These are phyloP conservation scores for Troides helena DNA, from an alignment of 2,888 invertebrate species.

Conservation along the genomic window DNA sequence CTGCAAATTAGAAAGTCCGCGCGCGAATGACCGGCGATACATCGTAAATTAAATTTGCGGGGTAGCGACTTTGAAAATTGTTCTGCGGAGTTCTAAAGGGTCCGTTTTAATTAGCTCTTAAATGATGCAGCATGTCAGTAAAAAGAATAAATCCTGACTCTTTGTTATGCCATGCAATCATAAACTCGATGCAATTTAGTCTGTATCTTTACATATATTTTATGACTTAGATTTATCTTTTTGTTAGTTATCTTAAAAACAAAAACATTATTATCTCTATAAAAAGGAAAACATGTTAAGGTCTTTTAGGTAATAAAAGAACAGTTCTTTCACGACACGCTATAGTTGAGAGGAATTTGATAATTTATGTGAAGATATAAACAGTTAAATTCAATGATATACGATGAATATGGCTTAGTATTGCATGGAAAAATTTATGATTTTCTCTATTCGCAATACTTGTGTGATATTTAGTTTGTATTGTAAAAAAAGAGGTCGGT, in stretches of 20 bases:
- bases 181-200: constrained; percentile 8
- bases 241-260: constrained; percentile 21
- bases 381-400: constrained; percentile 5
- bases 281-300: constrained; percentile 25
- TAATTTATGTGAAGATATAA: constrained; percentile 16
- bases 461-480: not conserved
- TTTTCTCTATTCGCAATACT: no score
- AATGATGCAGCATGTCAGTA: constrained; percentile 70
- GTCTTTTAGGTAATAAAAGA: constrained; percentile 21
- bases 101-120: constrained; percentile 69
- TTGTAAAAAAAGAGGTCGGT: not conserved
- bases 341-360: constrained; percentile 7
- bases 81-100: constrained; percentile 47
- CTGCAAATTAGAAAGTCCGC: constrained; percentile 78
- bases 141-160: constrained; percentile 55
- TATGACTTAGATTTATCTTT: constrained; percentile 16
- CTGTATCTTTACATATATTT: constrained; percentile 8
- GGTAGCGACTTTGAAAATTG: constrained; percentile 55
- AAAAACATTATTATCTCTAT: constrained; percentile 24
- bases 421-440: not conserved
- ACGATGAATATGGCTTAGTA: not conserved
- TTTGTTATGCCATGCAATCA: constrained; percentile 36
- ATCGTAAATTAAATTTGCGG: constrained; percentile 74
- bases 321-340: constrained; percentile 23
- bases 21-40: constrained; percentile 61